These are phyloP conservation scores for Micronycteris hirsuta DNA, from an alignment of 2,113 vertebrate species.

Conservation along the genomic window DNA sequence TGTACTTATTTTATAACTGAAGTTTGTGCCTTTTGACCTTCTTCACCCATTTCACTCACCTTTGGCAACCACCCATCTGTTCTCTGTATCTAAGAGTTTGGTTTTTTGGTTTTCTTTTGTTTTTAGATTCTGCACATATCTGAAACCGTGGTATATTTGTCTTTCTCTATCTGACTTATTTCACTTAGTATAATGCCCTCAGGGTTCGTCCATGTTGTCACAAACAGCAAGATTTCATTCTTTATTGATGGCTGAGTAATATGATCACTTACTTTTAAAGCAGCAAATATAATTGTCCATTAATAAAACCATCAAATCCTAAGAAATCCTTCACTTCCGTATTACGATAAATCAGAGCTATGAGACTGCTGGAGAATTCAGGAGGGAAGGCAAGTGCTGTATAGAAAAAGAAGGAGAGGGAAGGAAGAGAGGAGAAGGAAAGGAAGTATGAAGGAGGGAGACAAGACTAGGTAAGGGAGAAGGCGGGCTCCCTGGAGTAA, in stretches of 20 bases:
- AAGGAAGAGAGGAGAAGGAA: not conserved
- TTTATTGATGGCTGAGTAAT: not conserved
- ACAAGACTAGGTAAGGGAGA: not conserved
- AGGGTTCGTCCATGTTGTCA: not conserved
- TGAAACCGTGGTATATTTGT: not conserved
- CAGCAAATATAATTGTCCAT: not conserved
- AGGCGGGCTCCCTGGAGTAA: not conserved
- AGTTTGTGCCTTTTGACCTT: not conserved
- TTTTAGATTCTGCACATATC: not conserved
- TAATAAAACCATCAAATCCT: not conserved
- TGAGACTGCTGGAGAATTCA: not conserved
- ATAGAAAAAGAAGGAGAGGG: not conserved
- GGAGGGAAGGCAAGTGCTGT: not conserved
- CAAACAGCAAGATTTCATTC: not conserved
- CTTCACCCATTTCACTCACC: not conserved
- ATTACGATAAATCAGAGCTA: not conserved
- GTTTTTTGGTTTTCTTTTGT: not conserved
- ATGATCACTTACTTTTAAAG: conserved; percentile 10
- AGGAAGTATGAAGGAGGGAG: not conserved
- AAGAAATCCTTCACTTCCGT: conserved; percentile 14
- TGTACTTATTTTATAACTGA: not conserved
- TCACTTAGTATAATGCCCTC: not conserved
- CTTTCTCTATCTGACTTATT: not conserved
- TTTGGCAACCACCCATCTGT: not conserved
- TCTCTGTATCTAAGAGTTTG: not conserved